A percentile compares a stretch with the other conserved stretches of the same genome.
Conservation (phyloP, 2,113 vertebrate species). For the Pluvianellus socialis region DNA sequence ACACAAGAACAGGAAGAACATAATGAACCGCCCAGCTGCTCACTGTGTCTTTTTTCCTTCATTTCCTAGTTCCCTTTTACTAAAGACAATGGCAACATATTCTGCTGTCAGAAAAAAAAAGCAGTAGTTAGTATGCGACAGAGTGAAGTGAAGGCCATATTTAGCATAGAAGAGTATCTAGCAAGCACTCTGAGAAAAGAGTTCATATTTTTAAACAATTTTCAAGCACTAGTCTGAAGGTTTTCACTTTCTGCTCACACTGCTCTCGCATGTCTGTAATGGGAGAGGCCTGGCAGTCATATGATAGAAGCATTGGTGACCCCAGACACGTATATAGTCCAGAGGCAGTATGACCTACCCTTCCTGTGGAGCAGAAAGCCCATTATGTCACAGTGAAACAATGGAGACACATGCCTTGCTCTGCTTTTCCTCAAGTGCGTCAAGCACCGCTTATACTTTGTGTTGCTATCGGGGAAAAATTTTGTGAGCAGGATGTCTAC, state of each 20-base stretch:
- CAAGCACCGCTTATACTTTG: background rate
- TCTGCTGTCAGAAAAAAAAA: background rate
- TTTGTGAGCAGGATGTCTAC: background rate
- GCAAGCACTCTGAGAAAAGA: background rate
- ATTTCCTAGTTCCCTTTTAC: background rate
- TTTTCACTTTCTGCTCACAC: fast-evolving
- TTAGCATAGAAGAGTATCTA: background rate
- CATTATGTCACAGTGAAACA: background rate
- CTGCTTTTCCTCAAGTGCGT: background rate
- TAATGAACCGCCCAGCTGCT: background rate
- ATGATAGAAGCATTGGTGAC: background rate
- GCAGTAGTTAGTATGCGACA: background rate
- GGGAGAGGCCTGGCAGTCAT: background rate
- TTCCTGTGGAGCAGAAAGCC: background rate
- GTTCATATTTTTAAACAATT: background rate
- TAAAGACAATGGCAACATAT: background rate
- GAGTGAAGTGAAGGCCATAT: background rate
- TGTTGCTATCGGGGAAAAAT: background rate
- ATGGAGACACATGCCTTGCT: background rate
- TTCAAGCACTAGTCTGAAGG: background rate
- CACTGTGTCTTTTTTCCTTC: background rate
- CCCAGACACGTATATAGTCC: fast-evolving
- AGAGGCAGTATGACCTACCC: background rate
- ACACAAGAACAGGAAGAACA: background rate
- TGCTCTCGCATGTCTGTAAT: background rate